Evolutionary conservation across 2,888 invertebrate genomes (phyloP), one percentile per base, ranked within the genome.

Genomic region (Lissonota sp.): DNA sequence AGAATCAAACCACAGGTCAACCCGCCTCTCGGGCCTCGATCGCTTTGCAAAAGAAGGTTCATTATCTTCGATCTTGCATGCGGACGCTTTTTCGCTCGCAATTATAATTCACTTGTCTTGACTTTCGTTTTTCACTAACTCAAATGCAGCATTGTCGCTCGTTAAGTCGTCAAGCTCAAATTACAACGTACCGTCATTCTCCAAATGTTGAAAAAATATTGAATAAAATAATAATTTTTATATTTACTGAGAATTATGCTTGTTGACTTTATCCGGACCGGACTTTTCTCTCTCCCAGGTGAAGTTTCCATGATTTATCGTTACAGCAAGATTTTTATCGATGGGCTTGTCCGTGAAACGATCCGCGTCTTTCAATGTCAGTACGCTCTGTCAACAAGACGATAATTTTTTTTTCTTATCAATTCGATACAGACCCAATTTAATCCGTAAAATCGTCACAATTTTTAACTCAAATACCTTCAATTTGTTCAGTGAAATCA

Each of bases 301-400:
- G 84, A 94, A 93, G 8, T 92, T 91, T 7, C 93, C 94, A 76
- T 93, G 91, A 70, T 93, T 91, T 64, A 94, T 90, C 60, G 92
- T 92, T 0, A 94, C 87, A 0, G 93, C 93, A 64, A 93, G 90
- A 51, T 92, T 91, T 42, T 91, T 90, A 80, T 93, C 92, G 49
- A 92, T 90, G 4, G 93, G 93, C 51, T 91, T 88, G 70, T 91
- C 91, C 1, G 92, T 87, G 79, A 92, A 92, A 3, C 91, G 90
- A 49, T 92, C 91, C 74, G 93, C 91, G 83, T 94, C 94, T 81
- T 93, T 93, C 87, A 93, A 84, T 53, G 90, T 86, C 67, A 93
- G 86, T 44, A 93, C 87, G 57, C 88, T 86, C 93, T 93, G 80
- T 67, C 84, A 76, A 49, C 78, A 49, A 51, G 55, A 42, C 49